Evolutionary conservation across 2,113 vertebrate species (phyloP).

Genomic region (Oxyruncus cristatus): DNA sequence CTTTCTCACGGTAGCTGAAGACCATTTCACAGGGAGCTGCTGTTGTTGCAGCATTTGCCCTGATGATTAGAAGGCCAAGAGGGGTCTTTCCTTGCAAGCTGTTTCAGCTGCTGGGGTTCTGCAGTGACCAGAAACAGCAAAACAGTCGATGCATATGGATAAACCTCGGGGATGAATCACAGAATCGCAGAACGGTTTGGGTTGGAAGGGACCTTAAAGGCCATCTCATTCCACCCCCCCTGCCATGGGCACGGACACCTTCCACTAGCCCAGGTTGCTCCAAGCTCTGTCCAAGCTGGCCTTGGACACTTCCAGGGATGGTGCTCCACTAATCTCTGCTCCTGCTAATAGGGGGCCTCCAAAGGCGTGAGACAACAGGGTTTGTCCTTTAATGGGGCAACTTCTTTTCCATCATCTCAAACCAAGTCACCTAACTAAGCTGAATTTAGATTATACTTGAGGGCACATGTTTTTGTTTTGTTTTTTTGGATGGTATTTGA

Average conservation of each 20-base stretch:
- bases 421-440: background rate
- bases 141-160: background rate
- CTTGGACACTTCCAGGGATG: background rate
- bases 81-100: background rate
- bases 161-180: background rate
- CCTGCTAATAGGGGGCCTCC: background rate
- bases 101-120: background rate
- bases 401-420: background rate
- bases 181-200: background rate
- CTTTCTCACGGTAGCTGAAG: background rate
- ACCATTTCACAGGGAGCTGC: background rate
- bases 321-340: background rate
- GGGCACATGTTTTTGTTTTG: background rate
- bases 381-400: background rate
- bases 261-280: background rate
- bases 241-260: background rate
- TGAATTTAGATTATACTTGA: background rate
- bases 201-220: background rate
- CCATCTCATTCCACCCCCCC: no score
- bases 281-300: background rate
- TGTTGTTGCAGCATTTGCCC: background rate
- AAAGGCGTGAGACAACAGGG: background rate
- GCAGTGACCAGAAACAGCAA: background rate
- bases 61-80: background rate
- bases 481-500: background rate